A percentile compares a stretch with the other conserved stretches of the same genome.
Evolutionary conservation across 30 jellyfish, hydroid and myxozoan genomes (phyloP).

Genomic region (Turritopsis dohrnii): DNA sequence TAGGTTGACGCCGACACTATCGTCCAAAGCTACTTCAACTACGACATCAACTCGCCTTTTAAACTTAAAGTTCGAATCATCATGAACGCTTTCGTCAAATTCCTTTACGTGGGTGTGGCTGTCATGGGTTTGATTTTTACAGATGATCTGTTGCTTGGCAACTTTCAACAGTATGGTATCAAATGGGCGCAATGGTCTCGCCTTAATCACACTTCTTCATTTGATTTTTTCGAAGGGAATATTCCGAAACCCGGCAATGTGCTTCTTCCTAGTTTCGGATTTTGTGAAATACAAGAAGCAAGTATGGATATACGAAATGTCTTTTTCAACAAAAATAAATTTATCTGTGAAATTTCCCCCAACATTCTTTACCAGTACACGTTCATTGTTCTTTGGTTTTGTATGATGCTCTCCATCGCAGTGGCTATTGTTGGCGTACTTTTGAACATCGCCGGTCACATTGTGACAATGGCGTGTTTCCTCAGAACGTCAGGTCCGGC

Average conservation of each 20-base stretch:
- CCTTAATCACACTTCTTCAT: conserved; percentile 4
- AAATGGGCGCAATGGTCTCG: conserved; percentile 23
- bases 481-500: conserved; percentile 10
- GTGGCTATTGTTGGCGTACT: conserved; percentile 1
- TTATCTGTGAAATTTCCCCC: conserved; percentile 19
- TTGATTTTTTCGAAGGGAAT: conserved; percentile 22
- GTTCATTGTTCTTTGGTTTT: conserved; percentile 19
- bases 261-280: conserved; percentile 17
- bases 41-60: neutral
- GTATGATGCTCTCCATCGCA: conserved; percentile 15
- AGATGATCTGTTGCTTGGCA: conserved; percentile 12
- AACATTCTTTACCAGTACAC: conserved; percentile 24
- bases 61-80: neutral
- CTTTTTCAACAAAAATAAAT: conserved; percentile 21
- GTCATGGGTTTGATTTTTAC: neutral
- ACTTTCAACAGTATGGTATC: conserved; percentile 6
- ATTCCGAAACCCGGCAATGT: conserved; percentile 26
- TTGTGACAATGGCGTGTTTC: conserved; percentile 18
- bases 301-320: conserved; percentile 17
- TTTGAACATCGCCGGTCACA: conserved; percentile 17
- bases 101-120: conserved; percentile 8
- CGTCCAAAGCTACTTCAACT: conserved; percentile 8
- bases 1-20: neutral
- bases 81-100: conserved; percentile 17
- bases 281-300: conserved; percentile 27